Percentiles rank a stretch among this genome's conserved stretches.
Evolutionary conservation across 2,113 vertebrate genomes (phyloP).

Genomic region (Chlorodrepanis virens): DNA sequence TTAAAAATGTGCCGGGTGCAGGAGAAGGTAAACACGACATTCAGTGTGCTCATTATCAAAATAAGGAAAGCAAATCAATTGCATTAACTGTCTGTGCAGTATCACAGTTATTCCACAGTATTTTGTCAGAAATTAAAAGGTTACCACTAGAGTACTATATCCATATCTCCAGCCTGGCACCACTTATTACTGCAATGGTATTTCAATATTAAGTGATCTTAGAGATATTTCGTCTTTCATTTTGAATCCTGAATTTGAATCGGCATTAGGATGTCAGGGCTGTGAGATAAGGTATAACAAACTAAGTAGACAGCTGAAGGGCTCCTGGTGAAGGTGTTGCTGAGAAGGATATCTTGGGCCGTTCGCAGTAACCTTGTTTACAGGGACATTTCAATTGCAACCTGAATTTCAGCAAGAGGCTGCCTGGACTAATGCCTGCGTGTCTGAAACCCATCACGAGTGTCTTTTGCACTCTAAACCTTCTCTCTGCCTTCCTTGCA

Average conservation of each 20-base stretch:
- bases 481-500: background rate
- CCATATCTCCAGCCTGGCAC: constrained; percentile 44
- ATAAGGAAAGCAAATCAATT: constrained; percentile 48
- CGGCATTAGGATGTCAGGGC: constrained; percentile 55
- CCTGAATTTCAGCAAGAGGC: constrained; percentile 60
- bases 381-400: constrained; percentile 56
- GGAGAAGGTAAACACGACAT: background rate
- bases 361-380: constrained; percentile 65
- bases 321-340: constrained; percentile 32
- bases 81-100: constrained; percentile 17
- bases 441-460: constrained; percentile 21
- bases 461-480: constrained; percentile 32
- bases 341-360: constrained; percentile 35
- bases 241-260: constrained; percentile 74
- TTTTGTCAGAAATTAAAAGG: constrained; percentile 75
- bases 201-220: constrained; percentile 73
- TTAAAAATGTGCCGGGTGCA: background rate
- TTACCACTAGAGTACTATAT: constrained; percentile 53
- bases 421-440: constrained; percentile 36
- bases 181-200: constrained; percentile 59
- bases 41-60: constrained; percentile 28
- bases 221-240: constrained; percentile 70
- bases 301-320: constrained; percentile 48
- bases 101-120: constrained; percentile 20
- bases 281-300: constrained; percentile 63